Evolutionary conservation across 2,113 vertebrate species (phyloP).

Genomic region (Toxotes chatareus): DNA sequence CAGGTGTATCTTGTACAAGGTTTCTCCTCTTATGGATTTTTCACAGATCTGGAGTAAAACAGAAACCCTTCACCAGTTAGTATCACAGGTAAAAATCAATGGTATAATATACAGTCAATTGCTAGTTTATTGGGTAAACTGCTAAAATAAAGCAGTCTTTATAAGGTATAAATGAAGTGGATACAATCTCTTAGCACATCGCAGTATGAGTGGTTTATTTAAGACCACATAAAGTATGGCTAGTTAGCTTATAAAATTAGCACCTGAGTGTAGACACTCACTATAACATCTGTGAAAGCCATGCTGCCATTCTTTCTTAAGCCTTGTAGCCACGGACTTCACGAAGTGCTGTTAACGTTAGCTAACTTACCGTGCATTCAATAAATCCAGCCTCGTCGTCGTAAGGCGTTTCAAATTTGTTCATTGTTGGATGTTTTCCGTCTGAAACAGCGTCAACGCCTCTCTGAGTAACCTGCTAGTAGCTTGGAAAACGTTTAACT

Average conservation of each 20-base stretch:
- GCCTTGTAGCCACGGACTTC: no score
- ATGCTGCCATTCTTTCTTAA: neutral
- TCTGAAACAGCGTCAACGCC: neutral
- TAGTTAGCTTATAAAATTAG: neutral
- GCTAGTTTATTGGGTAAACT: neutral
- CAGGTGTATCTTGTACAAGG: slow-evolving; percentile 83
- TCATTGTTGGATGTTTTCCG: slow-evolving; percentile 42
- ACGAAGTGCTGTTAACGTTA: neutral
- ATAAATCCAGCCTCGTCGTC: slow-evolving; percentile 67
- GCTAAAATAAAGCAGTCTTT: neutral
- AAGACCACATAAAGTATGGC: neutral
- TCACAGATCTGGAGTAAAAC: slow-evolving; percentile 78
- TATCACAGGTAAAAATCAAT: neutral
- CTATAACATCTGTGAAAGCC: neutral
- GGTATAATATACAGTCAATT: neutral
- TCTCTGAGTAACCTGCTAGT: neutral
- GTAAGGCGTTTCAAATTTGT: slow-evolving; percentile 71
- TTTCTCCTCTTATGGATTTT: slow-evolving; percentile 79
- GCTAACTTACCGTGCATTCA: slow-evolving; percentile 67
- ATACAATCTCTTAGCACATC: neutral
- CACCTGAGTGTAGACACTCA: neutral
- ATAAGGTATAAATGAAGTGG: neutral
- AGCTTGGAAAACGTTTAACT: slow-evolving; percentile 5
- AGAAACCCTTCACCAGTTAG: neutral
- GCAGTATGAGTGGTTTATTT: neutral